Evolutionary conservation across 2,888 invertebrate species (phyloP), one percentile per base, ranked within the genome.

Genomic region (Drosophila mettleri): DNA sequence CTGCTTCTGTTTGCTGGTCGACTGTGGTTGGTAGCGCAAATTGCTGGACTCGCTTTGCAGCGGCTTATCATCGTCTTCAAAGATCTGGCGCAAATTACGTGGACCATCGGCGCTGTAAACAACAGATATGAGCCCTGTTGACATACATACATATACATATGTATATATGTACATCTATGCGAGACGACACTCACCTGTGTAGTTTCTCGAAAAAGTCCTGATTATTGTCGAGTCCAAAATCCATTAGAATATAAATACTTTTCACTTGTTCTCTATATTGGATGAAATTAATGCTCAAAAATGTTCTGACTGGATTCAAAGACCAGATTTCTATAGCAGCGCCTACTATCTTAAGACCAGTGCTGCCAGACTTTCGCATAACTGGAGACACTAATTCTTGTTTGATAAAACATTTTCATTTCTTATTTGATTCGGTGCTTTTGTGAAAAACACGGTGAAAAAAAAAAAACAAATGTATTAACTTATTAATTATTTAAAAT

Each of bases 31-130:
- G 48, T 78, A 78, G 34, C 75, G 78, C 34, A 78, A 51, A 16
- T 61, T 72, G 33, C 33, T 78, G 10, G 49, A 38, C 24, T 78
- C 78, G n/a, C 7, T 59, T 18, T 64, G 63, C 33, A 78, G 39
- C n/a, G 72, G 63, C 20, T 66, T 74, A 33, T 60, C 58, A 24
- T 78, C 78, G 7, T 78, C 78, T 22, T 78, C 78, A 14, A 78
- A 78, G 7, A 78, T 79, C 18, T 73, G 65, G 2, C 67, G 54
- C 10, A 78, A 31, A 45, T 69, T 76, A 8, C 69, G 66, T n/a
- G 60, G 43, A 3, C 45, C 57, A 14, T 53, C 53, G 14, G 24
- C 5, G 62, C 73, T 73, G 14, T 2, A 36, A 49, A 6, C 7
- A 6, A 3, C 3, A 14, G n/a, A 18, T 10, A 16, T 38, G n/a